These are phyloP conservation scores for Kuschelorhynchus macadamiae DNA, from an alignment of 2,888 invertebrate genomes.

Conservation along the genomic window DNA sequence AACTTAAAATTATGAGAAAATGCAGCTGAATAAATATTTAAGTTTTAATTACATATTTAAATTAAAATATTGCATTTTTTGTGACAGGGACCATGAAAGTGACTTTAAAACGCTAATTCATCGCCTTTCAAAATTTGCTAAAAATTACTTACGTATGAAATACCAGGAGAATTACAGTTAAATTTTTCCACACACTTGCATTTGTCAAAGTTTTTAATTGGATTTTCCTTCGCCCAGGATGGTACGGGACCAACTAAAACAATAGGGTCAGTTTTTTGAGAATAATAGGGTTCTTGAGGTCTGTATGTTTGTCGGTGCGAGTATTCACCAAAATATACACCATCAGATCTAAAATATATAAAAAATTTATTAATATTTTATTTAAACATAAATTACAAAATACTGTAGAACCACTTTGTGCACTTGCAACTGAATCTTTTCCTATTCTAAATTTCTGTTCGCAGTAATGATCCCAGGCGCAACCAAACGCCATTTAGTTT, in stretches of 20 bases:
- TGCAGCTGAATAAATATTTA: too few species aligned
- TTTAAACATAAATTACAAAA: too few species aligned
- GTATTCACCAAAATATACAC: constrained; percentile 52
- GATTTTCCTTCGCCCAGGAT: constrained; percentile 66
- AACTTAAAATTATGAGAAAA: too few species aligned
- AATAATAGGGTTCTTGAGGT: constrained; percentile 32
- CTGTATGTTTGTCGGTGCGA: constrained; percentile 55
- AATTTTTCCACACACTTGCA: constrained; percentile 73
- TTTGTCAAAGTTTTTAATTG: constrained; percentile 64
- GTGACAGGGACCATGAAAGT: too few species aligned
- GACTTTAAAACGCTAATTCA: too few species aligned
- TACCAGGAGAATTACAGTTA: constrained; percentile 71
- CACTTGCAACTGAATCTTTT: too few species aligned
- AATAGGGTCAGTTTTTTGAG: constrained; percentile 50
- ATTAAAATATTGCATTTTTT: too few species aligned
- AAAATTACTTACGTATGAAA: constrained; percentile 69
- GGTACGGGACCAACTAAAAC: constrained; percentile 68
- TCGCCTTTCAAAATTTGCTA: constrained; percentile 5
- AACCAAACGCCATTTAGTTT: too few species aligned
- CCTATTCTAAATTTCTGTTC: too few species aligned
- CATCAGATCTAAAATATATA: constrained; percentile 56
- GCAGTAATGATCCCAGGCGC: too few species aligned
- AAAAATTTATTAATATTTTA: neutral
- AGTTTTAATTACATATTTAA: too few species aligned
- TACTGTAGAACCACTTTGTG: too few species aligned